Conservation (phyloP, 1,140 invertebrate genomes). For the Megalopta genalis region DNA sequence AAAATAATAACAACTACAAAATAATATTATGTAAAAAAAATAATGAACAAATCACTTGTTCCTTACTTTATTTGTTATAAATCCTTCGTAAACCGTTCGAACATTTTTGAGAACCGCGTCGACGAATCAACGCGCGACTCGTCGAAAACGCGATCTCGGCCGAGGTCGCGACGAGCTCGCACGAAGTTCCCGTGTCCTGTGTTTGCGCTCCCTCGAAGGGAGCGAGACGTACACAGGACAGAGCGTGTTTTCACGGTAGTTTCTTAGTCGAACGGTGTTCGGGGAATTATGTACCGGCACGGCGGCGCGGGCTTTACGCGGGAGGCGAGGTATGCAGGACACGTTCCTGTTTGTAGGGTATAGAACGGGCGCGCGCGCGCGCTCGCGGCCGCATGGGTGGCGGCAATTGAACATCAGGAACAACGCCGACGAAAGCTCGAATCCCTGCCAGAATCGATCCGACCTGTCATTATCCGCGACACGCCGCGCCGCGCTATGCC, state of each 20-base stretch:
- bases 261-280: slow-evolving; percentile 16
- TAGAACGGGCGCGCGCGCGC: no score
- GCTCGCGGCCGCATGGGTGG: not conserved
- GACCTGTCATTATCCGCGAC: slow-evolving; percentile 35
- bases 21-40: no score
- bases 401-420: slow-evolving; percentile 22
- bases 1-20: no score
- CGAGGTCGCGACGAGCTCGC: slow-evolving; percentile 7
- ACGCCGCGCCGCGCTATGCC: slow-evolving; percentile 13
- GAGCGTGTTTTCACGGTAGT: slow-evolving; percentile 41
- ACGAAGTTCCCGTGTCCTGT: not conserved
- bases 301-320: not conserved
- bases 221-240: not conserved
- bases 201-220: not conserved
- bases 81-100: no score
- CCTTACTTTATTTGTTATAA: no score
- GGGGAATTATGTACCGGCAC: slow-evolving; percentile 19
- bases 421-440: slow-evolving; percentile 30
- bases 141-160: no score
- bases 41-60: no score
- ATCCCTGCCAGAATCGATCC: slow-evolving; percentile 50
- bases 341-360: slow-evolving; percentile 9
- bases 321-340: slow-evolving; percentile 21
- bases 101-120: no score
- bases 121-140: no score